phyloP scores from a whole-genome alignment of 2,113 vertebrate species.

The Mesitornis unicolor region DNA sequence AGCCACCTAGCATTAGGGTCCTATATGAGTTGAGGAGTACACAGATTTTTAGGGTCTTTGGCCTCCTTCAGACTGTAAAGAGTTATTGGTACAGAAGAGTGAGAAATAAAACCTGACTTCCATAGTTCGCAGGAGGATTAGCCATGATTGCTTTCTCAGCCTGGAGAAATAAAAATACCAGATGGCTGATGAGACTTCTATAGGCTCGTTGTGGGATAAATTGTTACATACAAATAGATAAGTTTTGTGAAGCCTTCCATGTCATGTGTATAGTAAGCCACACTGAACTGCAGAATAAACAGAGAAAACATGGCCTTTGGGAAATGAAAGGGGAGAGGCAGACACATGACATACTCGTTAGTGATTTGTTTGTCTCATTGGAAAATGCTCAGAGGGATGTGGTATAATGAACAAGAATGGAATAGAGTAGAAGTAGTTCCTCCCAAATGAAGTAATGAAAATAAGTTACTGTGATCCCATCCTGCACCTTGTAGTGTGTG shows the following conservation, averaged over 20 bases:
- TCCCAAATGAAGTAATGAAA: conserved; percentile 44
- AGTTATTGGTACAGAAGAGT: conserved; percentile 58
- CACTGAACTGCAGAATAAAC: neutral
- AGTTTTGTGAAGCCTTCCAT: conserved; percentile 33
- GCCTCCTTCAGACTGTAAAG: conserved; percentile 32
- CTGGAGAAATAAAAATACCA: conserved; percentile 70
- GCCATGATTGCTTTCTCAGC: conserved; percentile 66
- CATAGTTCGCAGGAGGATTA: conserved; percentile 66
- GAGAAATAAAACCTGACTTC: conserved; percentile 61
- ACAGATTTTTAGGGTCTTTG: conserved; percentile 35
- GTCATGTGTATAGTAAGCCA: neutral
- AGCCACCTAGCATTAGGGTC: neutral
- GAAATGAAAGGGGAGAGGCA: conserved; percentile 45
- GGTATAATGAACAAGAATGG: neutral
- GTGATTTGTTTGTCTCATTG: conserved; percentile 45
- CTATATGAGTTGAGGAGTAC: conserved; percentile 11
- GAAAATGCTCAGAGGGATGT: conserved; percentile 38
- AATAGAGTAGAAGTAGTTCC: neutral
- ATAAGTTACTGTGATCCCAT: neutral
- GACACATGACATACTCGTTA: conserved; percentile 34
- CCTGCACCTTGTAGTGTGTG: neutral
- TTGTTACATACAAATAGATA: conserved; percentile 36
- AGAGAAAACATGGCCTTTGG: neutral
- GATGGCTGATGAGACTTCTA: conserved; percentile 63
- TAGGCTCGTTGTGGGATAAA: conserved; percentile 33